These are phyloP conservation scores for Nephrocerus scutellatus DNA, from an alignment of 2,888 invertebrate genomes.

Conservation along the genomic window DNA sequence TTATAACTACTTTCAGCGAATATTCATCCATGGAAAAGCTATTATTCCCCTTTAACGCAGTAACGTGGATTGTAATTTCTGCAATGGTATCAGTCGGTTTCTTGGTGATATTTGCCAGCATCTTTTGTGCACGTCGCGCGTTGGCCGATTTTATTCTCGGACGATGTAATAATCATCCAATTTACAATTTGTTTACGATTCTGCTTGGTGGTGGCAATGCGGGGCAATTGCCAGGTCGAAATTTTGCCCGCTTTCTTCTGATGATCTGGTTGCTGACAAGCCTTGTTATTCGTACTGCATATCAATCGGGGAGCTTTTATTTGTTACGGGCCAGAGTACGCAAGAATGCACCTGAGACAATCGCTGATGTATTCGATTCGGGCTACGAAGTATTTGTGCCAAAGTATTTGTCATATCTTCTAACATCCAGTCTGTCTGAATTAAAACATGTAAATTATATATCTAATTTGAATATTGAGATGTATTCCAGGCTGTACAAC, in stretches of 20 bases:
- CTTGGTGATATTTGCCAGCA: conserved; percentile 15
- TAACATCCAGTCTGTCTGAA: conserved; percentile 26
- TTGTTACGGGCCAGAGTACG: conserved; percentile 30
- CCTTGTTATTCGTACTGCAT: conserved; percentile 33
- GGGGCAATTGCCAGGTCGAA: conserved; percentile 23
- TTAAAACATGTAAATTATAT: conserved; percentile 21
- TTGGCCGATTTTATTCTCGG: conserved; percentile 15
- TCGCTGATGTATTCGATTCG: conserved; percentile 27
- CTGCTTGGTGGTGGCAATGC: conserved; percentile 24
- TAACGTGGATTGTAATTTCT: conserved; percentile 28
- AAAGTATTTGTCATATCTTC: conserved; percentile 26
- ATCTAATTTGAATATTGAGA: too few relatives aligned
- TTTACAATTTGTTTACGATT: conserved; percentile 27
- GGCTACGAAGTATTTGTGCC: conserved; percentile 27
- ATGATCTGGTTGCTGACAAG: conserved; percentile 32
- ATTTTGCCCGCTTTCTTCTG: conserved; percentile 31
- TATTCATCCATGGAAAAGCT: conserved; percentile 32
- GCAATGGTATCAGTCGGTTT: conserved; percentile 23
- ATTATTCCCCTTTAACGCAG: conserved; percentile 31
- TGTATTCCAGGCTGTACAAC: conserved; percentile 20
- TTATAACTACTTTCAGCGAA: conserved; percentile 31
- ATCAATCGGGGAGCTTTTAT: conserved; percentile 37
- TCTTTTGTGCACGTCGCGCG: conserved; percentile 3
- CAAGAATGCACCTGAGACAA: conserved; percentile 32
- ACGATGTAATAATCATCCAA: conserved; percentile 15